phyloP scores from a whole-genome alignment of 2,797 vertebrate species.

The Anisognathus igniventris region DNA sequence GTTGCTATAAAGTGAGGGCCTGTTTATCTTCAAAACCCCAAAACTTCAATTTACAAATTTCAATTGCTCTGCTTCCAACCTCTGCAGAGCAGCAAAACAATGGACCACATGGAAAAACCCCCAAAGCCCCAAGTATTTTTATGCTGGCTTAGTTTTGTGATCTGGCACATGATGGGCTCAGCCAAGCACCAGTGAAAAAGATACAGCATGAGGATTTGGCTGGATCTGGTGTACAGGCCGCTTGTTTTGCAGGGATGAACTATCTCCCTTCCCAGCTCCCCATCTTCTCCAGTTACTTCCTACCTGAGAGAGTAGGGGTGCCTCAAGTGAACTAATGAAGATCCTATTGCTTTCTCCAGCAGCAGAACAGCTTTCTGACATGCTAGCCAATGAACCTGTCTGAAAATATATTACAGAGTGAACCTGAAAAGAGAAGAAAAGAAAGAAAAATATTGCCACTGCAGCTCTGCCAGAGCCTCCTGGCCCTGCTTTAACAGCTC shows the following conservation, averaged over 20 bases:
- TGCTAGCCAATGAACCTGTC: neutral
- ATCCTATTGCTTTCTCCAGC: neutral
- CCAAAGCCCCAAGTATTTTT: neutral
- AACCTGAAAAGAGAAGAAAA: neutral
- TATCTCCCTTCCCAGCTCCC: neutral
- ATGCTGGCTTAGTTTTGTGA: neutral
- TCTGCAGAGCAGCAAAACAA: neutral
- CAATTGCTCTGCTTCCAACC: neutral
- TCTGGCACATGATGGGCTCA: neutral
- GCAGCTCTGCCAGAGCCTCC: neutral
- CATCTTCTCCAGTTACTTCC: neutral
- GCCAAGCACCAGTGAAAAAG: neutral
- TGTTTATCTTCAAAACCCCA: neutral
- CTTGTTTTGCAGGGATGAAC: neutral
- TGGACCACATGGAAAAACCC: neutral
- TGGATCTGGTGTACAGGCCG: neutral
- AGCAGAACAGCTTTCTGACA: neutral
- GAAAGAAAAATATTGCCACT: neutral
- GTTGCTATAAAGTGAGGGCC: neutral
- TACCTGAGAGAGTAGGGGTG: neutral
- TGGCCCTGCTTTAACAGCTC: neutral
- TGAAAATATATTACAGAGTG: neutral
- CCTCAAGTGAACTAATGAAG: neutral
- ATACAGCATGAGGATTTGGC: neutral
- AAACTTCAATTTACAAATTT: neutral